These are phyloP conservation scores for Ispidina picta DNA, from an alignment of 2,797 vertebrate species.

Conservation along the genomic window DNA sequence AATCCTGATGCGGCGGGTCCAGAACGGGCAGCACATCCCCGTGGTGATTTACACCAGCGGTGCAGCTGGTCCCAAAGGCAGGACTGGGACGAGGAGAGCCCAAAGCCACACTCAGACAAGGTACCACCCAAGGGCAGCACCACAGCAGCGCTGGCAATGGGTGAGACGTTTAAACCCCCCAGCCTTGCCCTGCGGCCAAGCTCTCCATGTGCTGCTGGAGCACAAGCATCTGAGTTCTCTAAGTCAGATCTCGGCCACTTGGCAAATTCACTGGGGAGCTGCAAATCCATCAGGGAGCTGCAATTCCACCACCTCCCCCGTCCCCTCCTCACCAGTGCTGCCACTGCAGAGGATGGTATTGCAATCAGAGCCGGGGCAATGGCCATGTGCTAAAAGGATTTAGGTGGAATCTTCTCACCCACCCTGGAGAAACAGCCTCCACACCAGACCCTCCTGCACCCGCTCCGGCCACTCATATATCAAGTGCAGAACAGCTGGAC, in stretches of 20 bases:
- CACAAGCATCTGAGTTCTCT: neutral
- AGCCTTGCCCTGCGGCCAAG: neutral
- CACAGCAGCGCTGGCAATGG: fast-evolving
- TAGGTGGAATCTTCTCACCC: slow-evolving; percentile 18
- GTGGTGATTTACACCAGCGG: fast-evolving
- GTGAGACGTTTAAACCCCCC: fast-evolving
- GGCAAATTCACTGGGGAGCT: neutral
- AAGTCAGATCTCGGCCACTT: neutral
- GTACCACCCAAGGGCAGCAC: fast-evolving
- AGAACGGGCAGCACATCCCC: fast-evolving
- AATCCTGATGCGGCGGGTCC: fast-evolving
- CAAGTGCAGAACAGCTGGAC: slow-evolving; percentile 93
- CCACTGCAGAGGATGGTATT: slow-evolving; percentile 57
- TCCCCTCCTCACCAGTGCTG: neutral
- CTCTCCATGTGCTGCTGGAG: fast-evolving
- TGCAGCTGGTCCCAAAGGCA: neutral
- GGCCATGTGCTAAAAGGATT: slow-evolving; percentile 72
- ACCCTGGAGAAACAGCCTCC: neutral
- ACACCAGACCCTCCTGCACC: slow-evolving; percentile 68
- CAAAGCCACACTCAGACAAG: fast-evolving
- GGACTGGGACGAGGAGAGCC: neutral
- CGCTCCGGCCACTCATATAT: slow-evolving; percentile 84
- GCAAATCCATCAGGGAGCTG: neutral
- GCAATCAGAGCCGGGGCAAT: slow-evolving; percentile 53
- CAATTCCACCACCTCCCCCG: neutral